Conservation (phyloP, 1,140 invertebrate species). For the Acromyrmex charruanus region DNA sequence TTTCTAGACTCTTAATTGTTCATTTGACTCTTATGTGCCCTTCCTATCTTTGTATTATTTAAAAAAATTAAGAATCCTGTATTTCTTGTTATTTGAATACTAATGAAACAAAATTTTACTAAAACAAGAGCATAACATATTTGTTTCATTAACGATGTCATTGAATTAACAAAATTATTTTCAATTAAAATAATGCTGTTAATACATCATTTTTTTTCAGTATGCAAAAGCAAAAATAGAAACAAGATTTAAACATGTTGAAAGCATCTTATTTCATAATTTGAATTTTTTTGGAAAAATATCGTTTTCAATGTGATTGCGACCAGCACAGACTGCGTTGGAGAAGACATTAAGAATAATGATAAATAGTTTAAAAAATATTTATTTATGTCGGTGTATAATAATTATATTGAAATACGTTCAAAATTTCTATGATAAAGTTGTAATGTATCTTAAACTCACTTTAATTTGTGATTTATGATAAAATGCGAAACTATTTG, state of each 20-base stretch:
- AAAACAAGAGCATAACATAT: too few relatives aligned
- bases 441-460: background rate
- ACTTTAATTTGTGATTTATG: background rate
- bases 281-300: conserved; percentile 10
- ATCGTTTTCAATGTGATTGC: background rate
- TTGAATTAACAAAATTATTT: too few relatives aligned
- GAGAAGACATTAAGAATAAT: too few relatives aligned
- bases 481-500: background rate
- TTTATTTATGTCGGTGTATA: background rate
- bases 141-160: too few relatives aligned
- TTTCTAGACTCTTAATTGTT: too few relatives aligned
- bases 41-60: too few relatives aligned
- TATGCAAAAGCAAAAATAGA: background rate
- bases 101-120: too few relatives aligned
- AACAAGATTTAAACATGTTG: background rate
- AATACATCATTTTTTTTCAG: too few relatives aligned
- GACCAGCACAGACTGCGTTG: background rate
- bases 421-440: background rate
- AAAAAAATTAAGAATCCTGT: too few relatives aligned
- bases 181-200: too few relatives aligned
- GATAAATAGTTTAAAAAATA: background rate
- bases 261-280: background rate
- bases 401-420: background rate
- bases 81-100: too few relatives aligned
- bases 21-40: too few relatives aligned